Evolutionary conservation across 2,888 invertebrate species (phyloP).

Genomic region (Scaeva pyrastri): DNA sequence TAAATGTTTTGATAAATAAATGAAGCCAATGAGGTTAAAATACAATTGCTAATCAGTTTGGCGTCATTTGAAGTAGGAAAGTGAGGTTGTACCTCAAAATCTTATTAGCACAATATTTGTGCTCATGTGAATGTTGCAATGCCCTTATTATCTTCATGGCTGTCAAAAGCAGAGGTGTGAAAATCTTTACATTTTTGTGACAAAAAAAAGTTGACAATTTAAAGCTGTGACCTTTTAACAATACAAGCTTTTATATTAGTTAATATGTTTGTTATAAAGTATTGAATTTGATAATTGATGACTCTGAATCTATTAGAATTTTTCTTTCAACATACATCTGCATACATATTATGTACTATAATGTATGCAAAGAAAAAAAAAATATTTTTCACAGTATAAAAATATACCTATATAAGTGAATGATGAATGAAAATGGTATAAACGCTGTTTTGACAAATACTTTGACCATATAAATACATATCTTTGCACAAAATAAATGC

Average conservation of each 20-base stretch:
- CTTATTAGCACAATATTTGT: neutral
- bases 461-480: no score
- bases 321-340: no score
- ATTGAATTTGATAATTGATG: no score
- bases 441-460: no score
- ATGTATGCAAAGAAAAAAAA: no score
- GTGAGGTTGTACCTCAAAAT: neutral
- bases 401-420: no score
- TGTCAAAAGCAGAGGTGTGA: conserved; percentile 43
- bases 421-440: no score
- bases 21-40: conserved; percentile 8
- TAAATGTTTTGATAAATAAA: neutral
- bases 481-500: no score
- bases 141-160: conserved; percentile 13
- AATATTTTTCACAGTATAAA: no score
- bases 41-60: conserved; percentile 6
- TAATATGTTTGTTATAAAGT: no score
- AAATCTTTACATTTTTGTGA: conserved; percentile 25
- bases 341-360: no score
- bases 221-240: neutral
- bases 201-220: neutral
- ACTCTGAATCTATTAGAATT: no score
- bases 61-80: neutral
- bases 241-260: neutral
- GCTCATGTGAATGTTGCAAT: conserved; percentile 23